These are phyloP conservation scores for Erinaceus europaeus DNA, from an alignment of 2,113 vertebrate species.

Conservation along the genomic window DNA sequence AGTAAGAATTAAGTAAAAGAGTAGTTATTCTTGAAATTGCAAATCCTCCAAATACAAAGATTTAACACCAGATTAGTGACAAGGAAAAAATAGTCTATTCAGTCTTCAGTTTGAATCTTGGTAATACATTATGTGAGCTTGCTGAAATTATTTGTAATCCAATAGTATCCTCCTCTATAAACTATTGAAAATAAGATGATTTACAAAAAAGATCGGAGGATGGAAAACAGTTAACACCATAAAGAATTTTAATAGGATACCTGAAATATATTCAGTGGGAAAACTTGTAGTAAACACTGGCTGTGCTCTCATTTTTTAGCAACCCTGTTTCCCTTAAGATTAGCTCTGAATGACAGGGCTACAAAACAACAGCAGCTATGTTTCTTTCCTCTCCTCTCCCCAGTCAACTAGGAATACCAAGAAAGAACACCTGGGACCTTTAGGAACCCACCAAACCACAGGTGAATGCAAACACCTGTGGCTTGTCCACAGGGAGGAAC, in stretches of 20 bases:
- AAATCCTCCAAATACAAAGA: neutral
- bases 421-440: too few species aligned
- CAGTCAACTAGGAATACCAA: too few species aligned
- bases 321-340: neutral
- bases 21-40: neutral
- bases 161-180: neutral
- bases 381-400: too few species aligned
- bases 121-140: neutral
- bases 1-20: too few species aligned
- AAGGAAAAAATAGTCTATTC: neutral
- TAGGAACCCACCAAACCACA: too few species aligned
- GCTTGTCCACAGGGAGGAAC: too few species aligned
- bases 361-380: too few species aligned
- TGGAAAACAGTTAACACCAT: neutral
- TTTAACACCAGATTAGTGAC: neutral
- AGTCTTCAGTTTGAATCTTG: neutral
- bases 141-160: too few species aligned
- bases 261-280: neutral
- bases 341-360: neutral
- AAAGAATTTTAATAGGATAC: neutral
- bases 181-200: neutral
- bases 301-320: neutral
- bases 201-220: neutral
- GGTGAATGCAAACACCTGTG: too few species aligned
- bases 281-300: neutral